Evolutionary conservation across 2,888 invertebrate genomes (phyloP).

Genomic region (Lumbricus terrestris): DNA sequence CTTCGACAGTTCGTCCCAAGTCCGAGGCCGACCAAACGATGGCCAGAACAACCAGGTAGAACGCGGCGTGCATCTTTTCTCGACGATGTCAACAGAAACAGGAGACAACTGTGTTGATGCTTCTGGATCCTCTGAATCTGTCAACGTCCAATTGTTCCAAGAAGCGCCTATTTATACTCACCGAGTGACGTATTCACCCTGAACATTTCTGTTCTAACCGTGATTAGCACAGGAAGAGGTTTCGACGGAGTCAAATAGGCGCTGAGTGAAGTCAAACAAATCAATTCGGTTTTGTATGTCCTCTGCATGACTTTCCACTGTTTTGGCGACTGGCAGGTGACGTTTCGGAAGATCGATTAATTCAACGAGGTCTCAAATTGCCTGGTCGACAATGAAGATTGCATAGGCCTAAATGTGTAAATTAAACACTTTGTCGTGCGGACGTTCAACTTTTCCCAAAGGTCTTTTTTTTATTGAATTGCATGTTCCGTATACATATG

Average conservation of each 20-base stretch:
- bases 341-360: too few species aligned
- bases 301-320: too few species aligned
- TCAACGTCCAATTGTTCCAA: background rate
- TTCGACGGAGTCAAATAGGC: too few species aligned
- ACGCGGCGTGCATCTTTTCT: background rate
- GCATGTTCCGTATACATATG: too few species aligned
- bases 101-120: background rate
- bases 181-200: background rate
- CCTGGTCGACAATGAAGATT: too few species aligned
- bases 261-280: too few species aligned
- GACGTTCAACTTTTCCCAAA: background rate
- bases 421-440: background rate
- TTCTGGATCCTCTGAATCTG: background rate
- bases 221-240: too few species aligned
- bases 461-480: too few species aligned
- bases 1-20: background rate
- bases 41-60: background rate
- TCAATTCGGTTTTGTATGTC: too few species aligned
- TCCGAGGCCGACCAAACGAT: background rate
- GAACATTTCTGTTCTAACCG: background rate
- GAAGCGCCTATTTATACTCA: background rate
- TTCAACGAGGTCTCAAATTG: too few species aligned
- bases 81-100: background rate
- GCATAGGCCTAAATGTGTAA: too few species aligned
- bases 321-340: too few species aligned